phyloP scores from a whole-genome alignment of 2,113 vertebrate genomes.

The Elachura formosa region DNA sequence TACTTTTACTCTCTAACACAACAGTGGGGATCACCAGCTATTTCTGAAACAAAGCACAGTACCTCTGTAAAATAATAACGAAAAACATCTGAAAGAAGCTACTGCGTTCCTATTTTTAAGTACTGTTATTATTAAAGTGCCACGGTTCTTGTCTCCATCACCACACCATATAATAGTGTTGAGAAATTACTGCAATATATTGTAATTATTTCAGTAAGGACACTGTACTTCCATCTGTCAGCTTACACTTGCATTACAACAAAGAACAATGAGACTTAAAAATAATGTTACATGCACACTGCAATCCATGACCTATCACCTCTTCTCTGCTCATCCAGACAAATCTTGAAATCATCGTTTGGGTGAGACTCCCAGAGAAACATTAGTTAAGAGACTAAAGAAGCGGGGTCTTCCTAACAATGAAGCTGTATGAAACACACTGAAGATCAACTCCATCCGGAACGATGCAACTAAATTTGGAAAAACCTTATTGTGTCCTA shows the following conservation, averaged over 20 bases:
- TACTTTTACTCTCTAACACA: background rate
- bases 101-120: background rate
- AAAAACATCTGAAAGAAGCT: background rate
- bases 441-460: background rate
- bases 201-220: constrained; percentile 13
- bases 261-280: background rate
- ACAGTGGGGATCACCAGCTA: background rate
- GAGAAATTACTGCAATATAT: background rate
- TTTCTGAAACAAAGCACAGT: background rate
- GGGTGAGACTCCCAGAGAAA: background rate
- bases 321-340: background rate
- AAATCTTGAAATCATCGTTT: background rate
- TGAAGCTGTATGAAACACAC: background rate
- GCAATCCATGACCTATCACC: background rate
- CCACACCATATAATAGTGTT: background rate
- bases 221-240: background rate
- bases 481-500: background rate
- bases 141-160: background rate
- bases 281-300: background rate
- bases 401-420: background rate
- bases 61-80: background rate
- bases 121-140: background rate
- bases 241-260: background rate
- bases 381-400: background rate
- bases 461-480: background rate